Percentiles rank a stretch among this genome's conserved stretches.
Conservation (phyloP, 2,797 vertebrate genomes). For the Pipistrellus pygmaeus region DNA sequence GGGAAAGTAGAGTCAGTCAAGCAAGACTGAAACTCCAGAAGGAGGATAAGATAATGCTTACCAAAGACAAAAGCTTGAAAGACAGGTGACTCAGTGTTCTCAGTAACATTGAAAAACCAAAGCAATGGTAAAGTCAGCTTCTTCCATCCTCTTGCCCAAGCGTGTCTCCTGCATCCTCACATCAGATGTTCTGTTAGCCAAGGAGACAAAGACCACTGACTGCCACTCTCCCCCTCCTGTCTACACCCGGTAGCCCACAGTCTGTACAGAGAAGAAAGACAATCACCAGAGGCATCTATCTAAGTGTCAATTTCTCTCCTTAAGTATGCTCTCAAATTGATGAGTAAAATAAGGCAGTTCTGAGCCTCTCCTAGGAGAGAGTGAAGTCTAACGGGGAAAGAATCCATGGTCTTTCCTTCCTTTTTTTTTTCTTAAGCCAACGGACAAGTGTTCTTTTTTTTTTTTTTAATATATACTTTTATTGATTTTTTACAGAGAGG, state of each 20-base stretch:
- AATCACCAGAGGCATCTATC: neutral
- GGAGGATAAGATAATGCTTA: neutral
- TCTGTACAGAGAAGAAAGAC: neutral
- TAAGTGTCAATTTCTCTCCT: neutral
- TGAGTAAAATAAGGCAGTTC: neutral
- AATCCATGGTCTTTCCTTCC: neutral
- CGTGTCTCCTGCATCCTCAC: no score
- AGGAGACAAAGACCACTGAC: neutral
- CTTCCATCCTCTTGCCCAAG: neutral
- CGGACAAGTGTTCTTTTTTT: neutral
- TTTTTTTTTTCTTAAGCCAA: neutral
- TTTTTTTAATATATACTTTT: no score
- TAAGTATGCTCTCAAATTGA: neutral
- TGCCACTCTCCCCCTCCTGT: neutral
- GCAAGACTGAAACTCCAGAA: neutral
- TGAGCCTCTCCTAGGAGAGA: neutral
- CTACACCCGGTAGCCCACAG: neutral
- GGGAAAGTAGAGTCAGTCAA: neutral
- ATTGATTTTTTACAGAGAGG: no score
- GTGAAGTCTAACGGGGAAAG: neutral
- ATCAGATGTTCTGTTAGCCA: neutral
- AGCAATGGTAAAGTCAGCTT: neutral
- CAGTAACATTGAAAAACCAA: neutral
- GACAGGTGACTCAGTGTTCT: neutral
- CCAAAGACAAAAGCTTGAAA: neutral